These are phyloP conservation scores for Caenorhabditis japonica DNA, from an alignment of 2,888 invertebrate species.

Conservation along the genomic window DNA sequence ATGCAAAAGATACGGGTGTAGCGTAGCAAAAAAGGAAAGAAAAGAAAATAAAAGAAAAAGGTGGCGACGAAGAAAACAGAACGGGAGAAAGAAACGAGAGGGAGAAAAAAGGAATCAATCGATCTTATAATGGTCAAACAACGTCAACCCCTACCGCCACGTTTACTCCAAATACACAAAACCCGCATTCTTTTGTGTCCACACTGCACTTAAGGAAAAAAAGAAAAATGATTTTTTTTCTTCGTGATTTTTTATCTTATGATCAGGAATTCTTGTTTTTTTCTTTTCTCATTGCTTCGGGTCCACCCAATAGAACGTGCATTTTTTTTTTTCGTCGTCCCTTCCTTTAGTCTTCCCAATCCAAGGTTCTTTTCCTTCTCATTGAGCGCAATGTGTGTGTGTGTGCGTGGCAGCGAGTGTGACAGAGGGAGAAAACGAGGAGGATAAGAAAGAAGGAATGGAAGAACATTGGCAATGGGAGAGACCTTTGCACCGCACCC, in stretches of 20 bases:
- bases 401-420: slow-evolving; percentile 8
- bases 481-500: no score
- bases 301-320: slow-evolving; percentile 19
- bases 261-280: no score
- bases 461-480: background rate
- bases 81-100: no score
- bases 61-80: no score
- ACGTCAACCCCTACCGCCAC: slow-evolving; percentile 16
- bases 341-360: no score
- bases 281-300: background rate
- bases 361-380: slow-evolving; percentile 8
- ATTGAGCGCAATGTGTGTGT: slow-evolving; percentile 20
- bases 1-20: no score
- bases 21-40: no score
- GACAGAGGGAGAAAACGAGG: slow-evolving; percentile 14
- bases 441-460: slow-evolving; percentile 10
- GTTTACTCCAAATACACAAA: background rate
- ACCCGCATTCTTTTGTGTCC: slow-evolving; percentile 27
- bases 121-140: slow-evolving; percentile 44
- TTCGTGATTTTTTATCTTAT: no score
- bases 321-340: slow-evolving; percentile 23
- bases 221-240: background rate
- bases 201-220: slow-evolving; percentile 24
- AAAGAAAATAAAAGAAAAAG: no score
- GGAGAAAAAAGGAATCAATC: slow-evolving; percentile 23